These are phyloP conservation scores for Actias luna DNA, from an alignment of 2,888 invertebrate genomes.

Conservation along the genomic window DNA sequence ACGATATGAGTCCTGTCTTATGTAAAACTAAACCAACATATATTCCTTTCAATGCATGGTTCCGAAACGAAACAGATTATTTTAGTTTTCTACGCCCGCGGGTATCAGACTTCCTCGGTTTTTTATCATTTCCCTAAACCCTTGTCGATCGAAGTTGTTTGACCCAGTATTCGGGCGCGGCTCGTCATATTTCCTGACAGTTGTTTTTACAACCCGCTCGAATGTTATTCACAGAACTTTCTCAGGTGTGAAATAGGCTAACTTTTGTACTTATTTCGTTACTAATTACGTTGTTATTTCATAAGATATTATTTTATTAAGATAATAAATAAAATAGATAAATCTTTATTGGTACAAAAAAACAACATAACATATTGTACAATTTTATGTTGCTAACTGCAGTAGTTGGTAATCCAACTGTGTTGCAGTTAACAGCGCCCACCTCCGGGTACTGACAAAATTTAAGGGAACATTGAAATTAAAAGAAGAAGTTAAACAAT, in stretches of 20 bases:
- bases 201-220: not conserved
- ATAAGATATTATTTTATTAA: not conserved
- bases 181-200: not conserved
- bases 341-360: no score
- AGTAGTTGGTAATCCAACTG: no score
- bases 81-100: not conserved
- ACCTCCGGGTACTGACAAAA: no score
- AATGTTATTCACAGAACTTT: not conserved
- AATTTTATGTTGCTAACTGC: no score
- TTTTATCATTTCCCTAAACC: not conserved
- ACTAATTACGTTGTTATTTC: not conserved
- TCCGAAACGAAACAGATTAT: not conserved
- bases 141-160: not conserved
- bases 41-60: not conserved
- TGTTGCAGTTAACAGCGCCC: no score
- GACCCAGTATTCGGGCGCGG: conserved; percentile 3
- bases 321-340: no score
- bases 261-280: not conserved
- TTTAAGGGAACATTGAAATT: no score
- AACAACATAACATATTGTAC: no score
- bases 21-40: not conserved
- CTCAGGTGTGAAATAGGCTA: not conserved
- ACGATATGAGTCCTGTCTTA: not conserved
- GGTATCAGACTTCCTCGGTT: not conserved
- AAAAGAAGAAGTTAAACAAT: no score